These are phyloP conservation scores for Heliconius nattereri DNA, from an alignment of 1,140 invertebrate species.

Conservation along the genomic window DNA sequence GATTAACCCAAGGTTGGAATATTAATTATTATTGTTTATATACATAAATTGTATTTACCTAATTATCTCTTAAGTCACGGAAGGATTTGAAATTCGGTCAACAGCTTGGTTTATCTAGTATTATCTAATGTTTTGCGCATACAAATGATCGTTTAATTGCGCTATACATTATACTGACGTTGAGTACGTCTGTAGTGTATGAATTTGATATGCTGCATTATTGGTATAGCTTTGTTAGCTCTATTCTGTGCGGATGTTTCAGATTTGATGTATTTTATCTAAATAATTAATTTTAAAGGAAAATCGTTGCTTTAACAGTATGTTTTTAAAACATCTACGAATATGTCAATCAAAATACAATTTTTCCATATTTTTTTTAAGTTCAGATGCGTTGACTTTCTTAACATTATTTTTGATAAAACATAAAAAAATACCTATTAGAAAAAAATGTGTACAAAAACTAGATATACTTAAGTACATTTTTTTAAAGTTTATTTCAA, in stretches of 20 bases:
- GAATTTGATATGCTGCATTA: not conserved
- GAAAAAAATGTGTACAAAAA: not conserved
- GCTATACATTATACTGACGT: constrained; percentile 3
- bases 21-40: not conserved
- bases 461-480: not conserved
- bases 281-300: too few species aligned
- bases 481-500: not conserved
- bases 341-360: too few species aligned
- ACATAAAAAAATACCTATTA: not conserved
- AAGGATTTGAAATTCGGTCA: constrained; percentile 9
- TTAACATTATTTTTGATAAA: too few species aligned
- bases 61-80: constrained; percentile 4
- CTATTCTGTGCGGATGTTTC: not conserved
- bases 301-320: too few species aligned
- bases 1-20: constrained; percentile 4
- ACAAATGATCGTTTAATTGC: constrained; percentile 3
- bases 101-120: not conserved
- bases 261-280: not conserved
- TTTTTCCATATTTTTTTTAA: too few species aligned
- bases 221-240: not conserved
- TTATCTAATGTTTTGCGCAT: not conserved
- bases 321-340: too few species aligned
- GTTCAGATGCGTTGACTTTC: too few species aligned
- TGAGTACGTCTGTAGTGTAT: not conserved
- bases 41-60: constrained; percentile 10